Percentiles rank a stretch among this genome's conserved stretches.
Conservation (phyloP, 2,888 invertebrate species). For the Heterodera filipjevi region DNA sequence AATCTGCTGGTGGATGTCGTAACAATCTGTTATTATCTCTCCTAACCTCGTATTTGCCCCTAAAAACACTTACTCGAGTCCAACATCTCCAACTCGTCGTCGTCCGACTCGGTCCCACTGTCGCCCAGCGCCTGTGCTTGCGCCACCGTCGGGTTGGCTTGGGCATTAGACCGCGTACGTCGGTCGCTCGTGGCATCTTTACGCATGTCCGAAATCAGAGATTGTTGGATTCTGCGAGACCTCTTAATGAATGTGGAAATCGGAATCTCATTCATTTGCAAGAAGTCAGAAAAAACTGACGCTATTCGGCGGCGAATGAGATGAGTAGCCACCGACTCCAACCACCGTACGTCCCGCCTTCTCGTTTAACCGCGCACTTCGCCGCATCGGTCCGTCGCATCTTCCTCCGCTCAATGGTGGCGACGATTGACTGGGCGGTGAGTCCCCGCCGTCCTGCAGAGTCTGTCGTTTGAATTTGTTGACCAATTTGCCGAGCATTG, state of each 20-base stretch:
- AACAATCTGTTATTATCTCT: slow-evolving; percentile 4
- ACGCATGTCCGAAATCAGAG: not conserved
- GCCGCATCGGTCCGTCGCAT: not conserved
- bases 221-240: not conserved
- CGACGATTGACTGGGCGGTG: slow-evolving; percentile 24
- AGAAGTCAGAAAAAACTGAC: not conserved
- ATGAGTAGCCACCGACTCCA: not conserved
- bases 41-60: not conserved
- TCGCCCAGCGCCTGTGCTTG: slow-evolving; percentile 17
- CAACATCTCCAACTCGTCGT: slow-evolving; percentile 42
- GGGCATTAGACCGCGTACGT: not conserved
- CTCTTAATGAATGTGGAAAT: not conserved
- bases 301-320: slow-evolving; percentile 13
- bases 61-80: slow-evolving; percentile 38
- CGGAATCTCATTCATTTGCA: not conserved
- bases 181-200: not conserved
- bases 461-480: slow-evolving; percentile 45
- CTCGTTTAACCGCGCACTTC: slow-evolving; percentile 34
- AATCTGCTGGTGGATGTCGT: not conserved
- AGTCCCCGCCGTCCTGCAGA: slow-evolving; percentile 38
- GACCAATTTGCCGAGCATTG: slow-evolving; percentile 44
- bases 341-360: slow-evolving; percentile 7
- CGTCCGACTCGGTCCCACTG: slow-evolving; percentile 43
- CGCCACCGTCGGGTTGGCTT: not conserved
- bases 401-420: slow-evolving; percentile 2